These are phyloP conservation scores for Macrotis lagotis DNA, from an alignment of 2,113 vertebrate genomes.

Conservation along the genomic window DNA sequence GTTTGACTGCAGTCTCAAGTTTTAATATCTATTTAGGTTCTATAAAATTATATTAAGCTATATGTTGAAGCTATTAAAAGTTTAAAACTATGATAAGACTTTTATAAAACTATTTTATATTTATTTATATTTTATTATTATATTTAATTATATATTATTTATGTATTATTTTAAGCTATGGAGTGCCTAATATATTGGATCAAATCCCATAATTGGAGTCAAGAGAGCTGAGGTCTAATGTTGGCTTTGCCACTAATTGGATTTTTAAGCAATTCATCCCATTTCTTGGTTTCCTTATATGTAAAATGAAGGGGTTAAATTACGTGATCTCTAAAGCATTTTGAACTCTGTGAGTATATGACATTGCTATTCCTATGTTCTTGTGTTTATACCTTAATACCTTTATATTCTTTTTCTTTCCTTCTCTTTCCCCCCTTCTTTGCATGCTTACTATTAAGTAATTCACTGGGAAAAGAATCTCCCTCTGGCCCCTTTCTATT, in stretches of 20 bases:
- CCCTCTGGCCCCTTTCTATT: constrained; percentile 3
- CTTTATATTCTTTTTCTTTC: neutral
- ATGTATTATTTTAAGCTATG: neutral
- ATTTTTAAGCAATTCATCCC: neutral
- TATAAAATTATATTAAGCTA: neutral
- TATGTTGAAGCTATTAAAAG: neutral
- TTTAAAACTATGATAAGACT: neutral
- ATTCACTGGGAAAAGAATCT: neutral
- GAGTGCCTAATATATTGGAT: neutral
- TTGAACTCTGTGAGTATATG: neutral
- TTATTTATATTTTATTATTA: no score
- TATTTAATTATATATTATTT: neutral
- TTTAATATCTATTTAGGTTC: neutral
- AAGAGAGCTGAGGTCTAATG: neutral
- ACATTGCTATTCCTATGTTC: neutral
- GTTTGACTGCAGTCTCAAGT: neutral
- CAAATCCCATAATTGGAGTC: neutral
- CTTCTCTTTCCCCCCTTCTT: neutral
- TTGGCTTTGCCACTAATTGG: neutral
- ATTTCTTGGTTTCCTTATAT: neutral
- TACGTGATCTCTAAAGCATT: neutral
- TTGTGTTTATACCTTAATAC: neutral
- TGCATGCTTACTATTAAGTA: no score
- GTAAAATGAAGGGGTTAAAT: neutral
- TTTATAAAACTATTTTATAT: neutral